Conservation (phyloP, 2,888 invertebrate genomes). For the Noctua janthina region DNA sequence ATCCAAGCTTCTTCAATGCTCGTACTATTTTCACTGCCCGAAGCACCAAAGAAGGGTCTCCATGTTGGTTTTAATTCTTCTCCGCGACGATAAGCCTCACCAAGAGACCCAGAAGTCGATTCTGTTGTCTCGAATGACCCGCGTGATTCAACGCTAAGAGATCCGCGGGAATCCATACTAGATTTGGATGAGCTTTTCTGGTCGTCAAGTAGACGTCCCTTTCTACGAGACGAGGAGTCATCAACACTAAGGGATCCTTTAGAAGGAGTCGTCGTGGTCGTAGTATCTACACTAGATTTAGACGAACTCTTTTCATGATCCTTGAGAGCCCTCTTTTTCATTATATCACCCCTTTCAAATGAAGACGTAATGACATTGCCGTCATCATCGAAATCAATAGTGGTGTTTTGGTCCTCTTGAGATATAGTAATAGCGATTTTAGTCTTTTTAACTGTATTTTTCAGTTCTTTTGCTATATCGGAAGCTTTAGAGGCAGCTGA, state of each 20-base stretch:
- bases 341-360: constrained; percentile 83
- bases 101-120: constrained; percentile 93
- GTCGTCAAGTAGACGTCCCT: constrained; percentile 83
- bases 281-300: constrained; percentile 91
- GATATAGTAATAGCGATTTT: constrained; percentile 90
- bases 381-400: constrained; percentile 89
- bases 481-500: constrained; percentile 89
- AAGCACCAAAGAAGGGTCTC: constrained; percentile 95
- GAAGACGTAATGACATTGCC: constrained; percentile 88
- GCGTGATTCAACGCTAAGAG: constrained; percentile 92
- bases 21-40: constrained; percentile 94
- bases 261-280: constrained; percentile 87
- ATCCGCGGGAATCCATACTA: constrained; percentile 91
- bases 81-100: constrained; percentile 92
- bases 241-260: constrained; percentile 89
- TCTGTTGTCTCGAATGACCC: constrained; percentile 93
- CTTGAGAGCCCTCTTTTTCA: constrained; percentile 85
- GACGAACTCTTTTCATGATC: constrained; percentile 89
- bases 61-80: constrained; percentile 95
- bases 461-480: constrained; percentile 85
- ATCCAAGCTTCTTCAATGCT: constrained; percentile 96
- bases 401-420: constrained; percentile 89
- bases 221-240: constrained; percentile 87
- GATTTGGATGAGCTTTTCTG: constrained; percentile 91
- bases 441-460: constrained; percentile 87